Conservation (phyloP, 1,140 invertebrate species). For the Druon quercuslanigerum region DNA sequence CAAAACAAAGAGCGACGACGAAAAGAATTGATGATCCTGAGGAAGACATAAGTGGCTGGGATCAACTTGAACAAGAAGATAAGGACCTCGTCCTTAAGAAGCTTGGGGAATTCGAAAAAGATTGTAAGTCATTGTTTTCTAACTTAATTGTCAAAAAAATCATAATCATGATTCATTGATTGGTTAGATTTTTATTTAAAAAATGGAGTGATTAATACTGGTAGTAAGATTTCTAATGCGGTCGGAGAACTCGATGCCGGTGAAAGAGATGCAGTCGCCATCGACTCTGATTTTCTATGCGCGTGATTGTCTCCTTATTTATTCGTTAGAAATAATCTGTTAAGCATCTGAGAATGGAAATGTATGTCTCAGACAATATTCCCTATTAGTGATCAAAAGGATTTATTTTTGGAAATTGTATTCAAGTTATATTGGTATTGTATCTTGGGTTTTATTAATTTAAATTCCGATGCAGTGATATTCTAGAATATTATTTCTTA, state of each 20-base stretch:
- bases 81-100: conserved; percentile 80
- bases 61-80: conserved; percentile 81
- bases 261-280: neutral
- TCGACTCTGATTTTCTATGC: neutral
- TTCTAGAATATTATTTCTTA: too few relatives aligned
- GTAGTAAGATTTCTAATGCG: neutral
- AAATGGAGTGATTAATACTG: neutral
- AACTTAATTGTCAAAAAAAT: conserved; percentile 21
- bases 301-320: neutral
- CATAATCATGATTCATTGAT: neutral
- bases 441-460: conserved; percentile 27
- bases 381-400: neutral
- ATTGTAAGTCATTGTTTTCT: conserved; percentile 49
- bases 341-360: neutral
- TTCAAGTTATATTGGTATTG: neutral
- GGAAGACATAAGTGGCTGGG: conserved; percentile 86
- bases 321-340: neutral
- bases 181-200: neutral
- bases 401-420: neutral
- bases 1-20: conserved; percentile 86
- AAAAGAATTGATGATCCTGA: conserved; percentile 87
- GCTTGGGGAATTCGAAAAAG: conserved; percentile 78
- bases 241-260: conserved; percentile 39
- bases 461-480: neutral
- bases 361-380: neutral